These are phyloP conservation scores for Melanocharis versteri DNA, from an alignment of 2,113 vertebrate genomes.

Conservation along the genomic window DNA sequence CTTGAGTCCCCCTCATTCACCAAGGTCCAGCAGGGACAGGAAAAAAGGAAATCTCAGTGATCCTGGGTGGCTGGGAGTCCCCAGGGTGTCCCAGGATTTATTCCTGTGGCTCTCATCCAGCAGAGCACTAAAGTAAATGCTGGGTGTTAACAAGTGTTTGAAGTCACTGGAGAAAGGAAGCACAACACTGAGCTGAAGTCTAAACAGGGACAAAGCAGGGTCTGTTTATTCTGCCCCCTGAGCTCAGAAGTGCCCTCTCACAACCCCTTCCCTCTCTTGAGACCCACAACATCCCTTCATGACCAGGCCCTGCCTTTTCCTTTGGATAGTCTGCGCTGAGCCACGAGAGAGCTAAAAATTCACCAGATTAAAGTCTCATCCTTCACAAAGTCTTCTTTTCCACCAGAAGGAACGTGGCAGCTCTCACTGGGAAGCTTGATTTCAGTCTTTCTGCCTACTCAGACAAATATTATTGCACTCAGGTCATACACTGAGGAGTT, in stretches of 20 bases:
- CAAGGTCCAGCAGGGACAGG: fast-evolving
- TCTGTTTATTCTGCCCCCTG: not conserved
- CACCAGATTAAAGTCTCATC: not conserved
- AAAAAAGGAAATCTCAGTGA: not conserved
- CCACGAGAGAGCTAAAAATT: not conserved
- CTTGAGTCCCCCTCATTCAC: too few species aligned
- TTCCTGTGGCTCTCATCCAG: not conserved
- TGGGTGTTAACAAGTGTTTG: not conserved
- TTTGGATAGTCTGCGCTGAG: not conserved
- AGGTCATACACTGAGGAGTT: not conserved
- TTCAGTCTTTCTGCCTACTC: not conserved
- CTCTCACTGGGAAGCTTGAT: not conserved
- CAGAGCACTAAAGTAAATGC: not conserved
- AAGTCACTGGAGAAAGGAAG: not conserved
- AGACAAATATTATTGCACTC: not conserved
- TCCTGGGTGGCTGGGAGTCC: not conserved
- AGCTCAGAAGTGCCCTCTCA: not conserved
- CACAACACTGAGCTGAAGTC: not conserved
- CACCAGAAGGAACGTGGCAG: not conserved
- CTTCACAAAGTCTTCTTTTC: not conserved
- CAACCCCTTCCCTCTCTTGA: not conserved
- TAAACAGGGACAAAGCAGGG: not conserved
- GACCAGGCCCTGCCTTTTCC: not conserved
- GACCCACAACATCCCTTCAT: fast-evolving
- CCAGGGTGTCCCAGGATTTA: not conserved